A percentile compares a stretch with the other conserved stretches of the same genome.
Conservation (phyloP, 2,797 vertebrate species). For the Danio kyathit region DNA sequence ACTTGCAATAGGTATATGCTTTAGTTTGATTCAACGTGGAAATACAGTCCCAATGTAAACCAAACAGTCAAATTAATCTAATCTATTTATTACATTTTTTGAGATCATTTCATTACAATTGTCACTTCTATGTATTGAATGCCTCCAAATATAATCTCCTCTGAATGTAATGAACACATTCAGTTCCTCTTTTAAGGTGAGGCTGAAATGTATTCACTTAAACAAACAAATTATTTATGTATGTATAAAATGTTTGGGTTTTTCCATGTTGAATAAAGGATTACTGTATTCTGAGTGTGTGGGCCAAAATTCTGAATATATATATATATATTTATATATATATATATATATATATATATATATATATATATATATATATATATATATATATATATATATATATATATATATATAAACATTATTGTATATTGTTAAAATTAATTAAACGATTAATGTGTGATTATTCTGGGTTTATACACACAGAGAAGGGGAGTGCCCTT, state of each 20-base stretch:
- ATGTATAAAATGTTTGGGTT: background rate
- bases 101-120: background rate
- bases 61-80: background rate
- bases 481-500: background rate
- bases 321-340: background rate
- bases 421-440: too few species aligned
- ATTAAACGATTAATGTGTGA: background rate
- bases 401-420: too few species aligned
- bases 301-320: background rate
- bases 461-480: background rate
- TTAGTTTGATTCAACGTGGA: background rate
- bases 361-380: too few species aligned
- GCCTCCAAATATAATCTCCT: background rate
- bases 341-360: too few species aligned
- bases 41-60: background rate
- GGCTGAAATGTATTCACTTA: background rate
- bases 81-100: background rate
- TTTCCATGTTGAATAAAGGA: background rate
- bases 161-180: background rate
- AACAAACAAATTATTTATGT: background rate
- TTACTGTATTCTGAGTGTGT: background rate
- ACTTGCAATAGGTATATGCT: background rate
- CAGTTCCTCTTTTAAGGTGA: background rate
- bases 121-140: background rate
- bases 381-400: too few species aligned